These are phyloP conservation scores for Mamestra brassicae DNA, from an alignment of 2,888 invertebrate genomes.

Conservation along the genomic window DNA sequence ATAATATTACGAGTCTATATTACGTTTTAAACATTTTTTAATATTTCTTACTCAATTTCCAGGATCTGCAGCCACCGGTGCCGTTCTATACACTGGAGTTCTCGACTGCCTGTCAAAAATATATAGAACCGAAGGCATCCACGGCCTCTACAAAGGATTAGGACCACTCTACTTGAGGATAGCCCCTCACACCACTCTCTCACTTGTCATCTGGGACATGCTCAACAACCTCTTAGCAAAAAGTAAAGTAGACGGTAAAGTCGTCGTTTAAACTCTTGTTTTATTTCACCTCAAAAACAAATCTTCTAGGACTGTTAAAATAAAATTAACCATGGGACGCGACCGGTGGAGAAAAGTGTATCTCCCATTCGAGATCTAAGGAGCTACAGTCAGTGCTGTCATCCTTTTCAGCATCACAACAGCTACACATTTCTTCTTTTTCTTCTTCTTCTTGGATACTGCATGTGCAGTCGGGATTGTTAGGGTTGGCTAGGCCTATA, in stretches of 20 bases:
- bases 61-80: slow-evolving; percentile 92
- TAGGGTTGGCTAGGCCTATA: slow-evolving; percentile 71
- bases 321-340: slow-evolving; percentile 40
- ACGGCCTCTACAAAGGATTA: slow-evolving; percentile 95
- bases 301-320: slow-evolving; percentile 10
- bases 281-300: slow-evolving; percentile 42
- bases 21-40: too few relatives aligned
- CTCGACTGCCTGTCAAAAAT: slow-evolving; percentile 95
- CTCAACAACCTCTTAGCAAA: slow-evolving; percentile 79
- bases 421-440: slow-evolving; percentile 68
- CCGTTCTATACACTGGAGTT: slow-evolving; percentile 93
- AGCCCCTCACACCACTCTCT: slow-evolving; percentile 95
- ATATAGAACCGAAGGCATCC: slow-evolving; percentile 94
- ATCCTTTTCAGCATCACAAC: slow-evolving; percentile 54
- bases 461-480: slow-evolving; percentile 69
- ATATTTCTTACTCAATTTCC: slow-evolving; percentile 66
- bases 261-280: slow-evolving; percentile 48
- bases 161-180: slow-evolving; percentile 94
- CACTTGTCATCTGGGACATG: slow-evolving; percentile 94
- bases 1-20: not conserved
- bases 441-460: slow-evolving; percentile 49
- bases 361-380: slow-evolving; percentile 84
- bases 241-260: slow-evolving; percentile 74
- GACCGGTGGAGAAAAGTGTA: slow-evolving; percentile 83
- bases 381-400: slow-evolving; percentile 78